These are phyloP conservation scores for Plutella xylostella DNA, from an alignment of 2,888 invertebrate species.

Conservation along the genomic window DNA sequence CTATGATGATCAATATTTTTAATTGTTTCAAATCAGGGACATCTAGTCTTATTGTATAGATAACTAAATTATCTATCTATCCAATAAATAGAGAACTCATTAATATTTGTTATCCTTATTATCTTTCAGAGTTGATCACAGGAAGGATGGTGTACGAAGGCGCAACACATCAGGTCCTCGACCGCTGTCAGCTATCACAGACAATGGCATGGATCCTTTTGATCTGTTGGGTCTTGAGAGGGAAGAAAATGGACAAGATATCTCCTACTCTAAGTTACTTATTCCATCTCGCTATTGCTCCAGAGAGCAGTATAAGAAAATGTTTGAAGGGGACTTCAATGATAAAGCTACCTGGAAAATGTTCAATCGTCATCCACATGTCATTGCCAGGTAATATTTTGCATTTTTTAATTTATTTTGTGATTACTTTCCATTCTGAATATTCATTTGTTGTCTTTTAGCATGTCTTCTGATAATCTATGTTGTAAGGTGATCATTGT, in stretches of 20 bases:
- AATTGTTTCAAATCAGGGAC: no score
- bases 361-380: slow-evolving; percentile 60
- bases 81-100: no score
- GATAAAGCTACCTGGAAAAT: slow-evolving; percentile 56
- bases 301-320: slow-evolving; percentile 55
- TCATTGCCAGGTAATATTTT: slow-evolving; percentile 65
- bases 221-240: slow-evolving; percentile 85
- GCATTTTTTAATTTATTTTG: neutral
- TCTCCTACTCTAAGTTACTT: slow-evolving; percentile 88
- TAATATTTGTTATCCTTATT: no score
- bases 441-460: no score
- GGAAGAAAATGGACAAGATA: slow-evolving; percentile 89
- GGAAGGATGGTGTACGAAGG: slow-evolving; percentile 80
- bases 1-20: no score
- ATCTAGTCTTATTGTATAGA: no score
- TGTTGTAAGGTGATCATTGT: no score
- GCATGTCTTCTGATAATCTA: no score
- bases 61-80: no score
- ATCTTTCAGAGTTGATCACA: slow-evolving; percentile 65
- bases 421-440: neutral
- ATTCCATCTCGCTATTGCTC: slow-evolving; percentile 75
- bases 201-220: slow-evolving; percentile 86
- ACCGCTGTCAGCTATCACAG: slow-evolving; percentile 86
- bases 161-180: slow-evolving; percentile 86
- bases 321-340: slow-evolving; percentile 56